Base-by-base conservation (phyloP, 2,113 vertebrate species). In the Equus quagga region DNA sequence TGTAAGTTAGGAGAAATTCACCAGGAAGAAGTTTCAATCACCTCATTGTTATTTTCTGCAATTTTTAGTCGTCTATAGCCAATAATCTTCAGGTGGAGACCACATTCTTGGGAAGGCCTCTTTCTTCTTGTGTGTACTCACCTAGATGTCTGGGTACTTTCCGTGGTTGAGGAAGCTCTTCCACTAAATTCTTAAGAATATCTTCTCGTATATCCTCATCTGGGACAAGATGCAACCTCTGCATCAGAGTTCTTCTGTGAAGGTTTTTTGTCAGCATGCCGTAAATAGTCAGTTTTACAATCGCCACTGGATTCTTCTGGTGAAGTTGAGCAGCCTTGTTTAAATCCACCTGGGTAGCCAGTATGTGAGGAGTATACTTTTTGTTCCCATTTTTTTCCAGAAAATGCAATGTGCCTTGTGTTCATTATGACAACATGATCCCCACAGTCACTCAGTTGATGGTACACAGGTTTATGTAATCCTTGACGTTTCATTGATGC, bases 311-410 rank as follows among this genome's bases (percentile, higher is more conserved):
- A 95, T 99, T 99, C 96, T 99, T 99, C 5, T 89, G 98, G 98
- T 99, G 99, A 33, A 99, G 99, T 54, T 99, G 99, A n/a, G 99
- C 96, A 82, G 99, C 99, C 99, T 99, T 99, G 99, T 98, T 95
- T 99, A 93, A 99, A 99, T 91, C 99, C 99, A 96, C 99, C 99
- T 11, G 99, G 99, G 98, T 99, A 99, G 64, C 99, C 99, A 5
- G 99, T 99, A 96, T 99, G 99, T 86, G 99, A 99, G 1, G 99
- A 99, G 96, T 99, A 99, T 4, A 99, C 99, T 98, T 99, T 99
- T 98, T 99, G 99, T 91, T 99, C 99, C 99, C 99, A 99, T 98
- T 99, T 99, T 98, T 99, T 99, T 84, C 99, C 99, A 89, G 99
- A 99, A 98, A 99, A 99, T 21, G 99, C 99, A 79, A 99, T 99